These are phyloP conservation scores for Penelope pileata DNA, from an alignment of 2,113 vertebrate genomes.

Conservation along the genomic window DNA sequence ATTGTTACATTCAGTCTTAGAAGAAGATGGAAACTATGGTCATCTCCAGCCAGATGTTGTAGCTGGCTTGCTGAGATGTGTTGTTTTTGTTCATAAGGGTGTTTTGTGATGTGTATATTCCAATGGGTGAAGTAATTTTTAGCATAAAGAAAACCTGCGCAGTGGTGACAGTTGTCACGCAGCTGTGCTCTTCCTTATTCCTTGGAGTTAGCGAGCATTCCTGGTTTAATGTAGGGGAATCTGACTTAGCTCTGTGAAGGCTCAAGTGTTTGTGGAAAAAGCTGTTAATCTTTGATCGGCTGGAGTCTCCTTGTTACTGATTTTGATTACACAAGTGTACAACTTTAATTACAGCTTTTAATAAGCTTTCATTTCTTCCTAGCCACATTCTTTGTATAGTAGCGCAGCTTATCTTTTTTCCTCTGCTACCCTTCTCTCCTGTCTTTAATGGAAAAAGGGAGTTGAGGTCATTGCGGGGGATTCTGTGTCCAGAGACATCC, in stretches of 20 bases:
- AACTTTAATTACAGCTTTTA: constrained; percentile 75
- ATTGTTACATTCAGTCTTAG: constrained; percentile 23
- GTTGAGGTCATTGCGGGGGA: not conserved
- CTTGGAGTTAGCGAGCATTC: not conserved
- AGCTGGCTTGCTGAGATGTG: not conserved
- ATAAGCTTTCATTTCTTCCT: constrained; percentile 67
- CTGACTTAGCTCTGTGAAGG: not conserved
- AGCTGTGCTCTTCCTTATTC: not conserved
- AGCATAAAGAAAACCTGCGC: not conserved
- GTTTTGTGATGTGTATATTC: not conserved
- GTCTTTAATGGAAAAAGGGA: not conserved
- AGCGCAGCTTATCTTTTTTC: constrained; percentile 30
- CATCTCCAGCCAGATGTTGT: not conserved
- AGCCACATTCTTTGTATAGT: constrained; percentile 47
- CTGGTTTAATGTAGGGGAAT: not conserved
- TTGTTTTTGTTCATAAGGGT: not conserved
- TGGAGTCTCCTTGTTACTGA: constrained; percentile 70
- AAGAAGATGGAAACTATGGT: constrained; percentile 3
- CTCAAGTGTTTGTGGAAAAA: constrained; percentile 41
- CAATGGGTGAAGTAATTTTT: not conserved
- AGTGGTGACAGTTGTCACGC: not conserved
- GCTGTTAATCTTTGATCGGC: constrained; percentile 62
- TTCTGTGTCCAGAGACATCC: not conserved
- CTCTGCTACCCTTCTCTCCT: not conserved
- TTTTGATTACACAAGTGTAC: constrained; percentile 75